phyloP scores from a whole-genome alignment of 2,888 invertebrate genomes.

The Cryptocephalus primarius region DNA sequence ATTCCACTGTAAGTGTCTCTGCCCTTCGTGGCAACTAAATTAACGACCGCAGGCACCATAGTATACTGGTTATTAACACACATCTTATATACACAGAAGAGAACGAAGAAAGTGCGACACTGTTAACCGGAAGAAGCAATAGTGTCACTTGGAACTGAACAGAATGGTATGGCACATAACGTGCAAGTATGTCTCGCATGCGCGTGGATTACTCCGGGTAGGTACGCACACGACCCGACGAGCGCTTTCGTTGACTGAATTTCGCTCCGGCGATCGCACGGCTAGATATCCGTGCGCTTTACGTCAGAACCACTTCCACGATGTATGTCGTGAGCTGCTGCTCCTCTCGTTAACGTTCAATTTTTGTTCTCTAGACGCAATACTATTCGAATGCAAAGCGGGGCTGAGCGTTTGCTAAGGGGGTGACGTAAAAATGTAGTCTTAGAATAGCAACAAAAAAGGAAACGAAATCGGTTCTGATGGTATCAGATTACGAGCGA shows the following conservation, averaged over 20 bases:
- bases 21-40: constrained; percentile 34
- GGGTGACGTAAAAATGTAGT: background rate
- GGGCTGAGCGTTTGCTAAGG: background rate
- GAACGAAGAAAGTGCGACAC: background rate
- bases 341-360: too few species aligned
- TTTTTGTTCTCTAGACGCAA: background rate
- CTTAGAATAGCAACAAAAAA: too few species aligned
- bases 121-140: too few species aligned
- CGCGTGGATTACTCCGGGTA: too few species aligned
- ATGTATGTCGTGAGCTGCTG: too few species aligned
- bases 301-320: constrained; percentile 22
- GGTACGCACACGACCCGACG: too few species aligned
- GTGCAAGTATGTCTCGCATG: too few species aligned
- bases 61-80: constrained; percentile 34
- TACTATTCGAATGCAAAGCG: background rate
- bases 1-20: constrained; percentile 35
- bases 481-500: too few species aligned
- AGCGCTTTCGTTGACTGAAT: too few species aligned
- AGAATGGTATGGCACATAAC: too few species aligned
- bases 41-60: constrained; percentile 37
- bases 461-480: too few species aligned
- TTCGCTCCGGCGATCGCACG: background rate
- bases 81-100: constrained; percentile 22
- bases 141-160: too few species aligned
- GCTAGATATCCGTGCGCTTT: constrained; percentile 19